A percentile compares a stretch with the other conserved stretches of the same genome.
Conservation (phyloP, 2,113 vertebrate genomes). For the Benitochromis conjunctus region DNA sequence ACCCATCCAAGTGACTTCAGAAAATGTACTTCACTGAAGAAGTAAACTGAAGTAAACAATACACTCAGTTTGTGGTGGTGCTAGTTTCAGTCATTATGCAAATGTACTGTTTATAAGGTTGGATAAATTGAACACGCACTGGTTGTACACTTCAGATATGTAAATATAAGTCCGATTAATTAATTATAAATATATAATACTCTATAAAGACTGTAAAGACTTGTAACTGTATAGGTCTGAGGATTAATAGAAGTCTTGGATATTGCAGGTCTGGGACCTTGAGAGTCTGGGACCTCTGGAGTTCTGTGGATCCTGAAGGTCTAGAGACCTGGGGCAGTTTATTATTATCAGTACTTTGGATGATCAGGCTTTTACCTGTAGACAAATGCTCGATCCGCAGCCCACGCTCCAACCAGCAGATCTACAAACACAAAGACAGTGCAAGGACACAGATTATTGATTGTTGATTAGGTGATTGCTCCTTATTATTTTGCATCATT, state of each 20-base stretch:
- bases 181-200: background rate
- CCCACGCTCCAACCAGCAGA: constrained; percentile 23
- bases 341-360: background rate
- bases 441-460: background rate
- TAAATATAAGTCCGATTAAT: too few relatives aligned
- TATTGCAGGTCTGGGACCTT: background rate
- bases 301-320: background rate
- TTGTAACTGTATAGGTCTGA: background rate
- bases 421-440: background rate
- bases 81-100: too few relatives aligned
- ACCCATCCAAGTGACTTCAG: too few relatives aligned
- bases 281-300: background rate
- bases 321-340: background rate
- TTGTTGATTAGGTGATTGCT: background rate
- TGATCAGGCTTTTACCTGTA: background rate
- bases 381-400: background rate
- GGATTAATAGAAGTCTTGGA: background rate
- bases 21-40: too few relatives aligned
- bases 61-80: too few relatives aligned
- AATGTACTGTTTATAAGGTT: too few relatives aligned
- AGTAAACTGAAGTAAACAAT: too few relatives aligned
- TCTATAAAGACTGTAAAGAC: background rate
- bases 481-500: background rate
- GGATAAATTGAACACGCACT: too few relatives aligned
- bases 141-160: too few relatives aligned